phyloP scores from a whole-genome alignment of 1,140 invertebrate species.

The Hycleus cichorii region DNA sequence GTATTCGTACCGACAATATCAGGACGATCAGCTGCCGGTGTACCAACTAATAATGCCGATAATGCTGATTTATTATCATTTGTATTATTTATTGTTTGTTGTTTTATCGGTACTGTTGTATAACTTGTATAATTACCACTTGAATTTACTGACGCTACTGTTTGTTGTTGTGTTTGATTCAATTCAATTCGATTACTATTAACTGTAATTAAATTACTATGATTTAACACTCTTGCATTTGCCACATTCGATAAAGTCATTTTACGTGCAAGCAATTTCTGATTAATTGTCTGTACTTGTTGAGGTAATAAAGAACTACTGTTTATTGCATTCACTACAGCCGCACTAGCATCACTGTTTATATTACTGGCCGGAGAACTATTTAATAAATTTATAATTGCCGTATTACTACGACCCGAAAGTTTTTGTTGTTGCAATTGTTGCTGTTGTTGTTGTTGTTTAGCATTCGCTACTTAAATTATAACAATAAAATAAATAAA shows the following conservation, averaged over 20 bases:
- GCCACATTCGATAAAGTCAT: slow-evolving; percentile 37
- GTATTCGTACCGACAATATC: slow-evolving; percentile 46
- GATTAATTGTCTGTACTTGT: slow-evolving; percentile 34
- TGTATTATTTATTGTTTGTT: slow-evolving; percentile 20
- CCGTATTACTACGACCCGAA: slow-evolving; percentile 52
- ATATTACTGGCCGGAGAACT: slow-evolving; percentile 61
- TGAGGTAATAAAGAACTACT: slow-evolving; percentile 35
- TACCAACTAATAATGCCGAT: slow-evolving; percentile 42
- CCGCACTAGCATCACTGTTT: slow-evolving; percentile 43
- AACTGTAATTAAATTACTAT: slow-evolving; percentile 44
- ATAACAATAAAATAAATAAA: neutral
- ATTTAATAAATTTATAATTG: slow-evolving; percentile 65
- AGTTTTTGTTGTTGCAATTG: slow-evolving; percentile 47
- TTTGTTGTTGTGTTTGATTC: slow-evolving; percentile 33
- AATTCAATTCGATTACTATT: slow-evolving; percentile 35
- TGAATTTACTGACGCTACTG: slow-evolving; percentile 31
- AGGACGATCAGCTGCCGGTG: slow-evolving; percentile 53
- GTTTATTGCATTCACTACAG: slow-evolving; percentile 38
- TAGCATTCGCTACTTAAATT: slow-evolving; percentile 3
- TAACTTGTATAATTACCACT: slow-evolving; percentile 28
- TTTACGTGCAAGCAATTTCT: slow-evolving; percentile 35
- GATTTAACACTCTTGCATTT: slow-evolving; percentile 37
- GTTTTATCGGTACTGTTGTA: slow-evolving; percentile 32
- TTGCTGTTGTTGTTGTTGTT: slow-evolving; percentile 42
- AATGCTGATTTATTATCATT: slow-evolving; percentile 26